A percentile compares a stretch with the other conserved stretches of the same genome.
These are phyloP conservation scores for Diplosoma virens DNA, from an alignment of 23 tunicate species.

Conservation along the genomic window DNA sequence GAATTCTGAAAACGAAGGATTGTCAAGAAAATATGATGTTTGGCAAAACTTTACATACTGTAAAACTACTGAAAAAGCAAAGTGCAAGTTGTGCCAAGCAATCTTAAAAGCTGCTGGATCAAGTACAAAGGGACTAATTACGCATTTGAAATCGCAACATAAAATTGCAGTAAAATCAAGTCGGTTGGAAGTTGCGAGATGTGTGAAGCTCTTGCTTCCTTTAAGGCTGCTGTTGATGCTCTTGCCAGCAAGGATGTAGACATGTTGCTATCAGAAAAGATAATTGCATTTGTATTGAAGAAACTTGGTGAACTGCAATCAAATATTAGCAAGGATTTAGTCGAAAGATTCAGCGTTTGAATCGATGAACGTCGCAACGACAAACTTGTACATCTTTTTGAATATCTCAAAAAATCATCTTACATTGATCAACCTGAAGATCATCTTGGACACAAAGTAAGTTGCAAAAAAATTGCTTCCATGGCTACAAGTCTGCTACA, in stretches of 20 bases:
- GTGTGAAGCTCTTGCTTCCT: slow-evolving; percentile 3
- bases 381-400: background rate
- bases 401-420: background rate
- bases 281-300: slow-evolving; percentile 7
- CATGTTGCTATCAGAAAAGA: slow-evolving; percentile 13
- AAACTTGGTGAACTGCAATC: background rate
- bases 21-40: no score
- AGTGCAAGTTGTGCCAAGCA: no score
- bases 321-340: background rate
- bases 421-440: background rate
- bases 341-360: background rate
- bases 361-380: slow-evolving; percentile 18
- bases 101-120: no score
- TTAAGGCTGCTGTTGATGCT: background rate
- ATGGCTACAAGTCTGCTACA: background rate
- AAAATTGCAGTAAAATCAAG: no score
- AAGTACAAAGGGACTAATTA: no score
- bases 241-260: background rate
- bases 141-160: no score
- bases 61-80: no score
- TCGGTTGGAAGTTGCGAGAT: no score
- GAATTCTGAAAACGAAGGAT: no score
- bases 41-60: no score
- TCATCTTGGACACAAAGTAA: slow-evolving; percentile 1
- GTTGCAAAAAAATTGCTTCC: background rate